These are phyloP conservation scores for Proales similis DNA, from an alignment of 1,140 invertebrate species.

Conservation along the genomic window DNA sequence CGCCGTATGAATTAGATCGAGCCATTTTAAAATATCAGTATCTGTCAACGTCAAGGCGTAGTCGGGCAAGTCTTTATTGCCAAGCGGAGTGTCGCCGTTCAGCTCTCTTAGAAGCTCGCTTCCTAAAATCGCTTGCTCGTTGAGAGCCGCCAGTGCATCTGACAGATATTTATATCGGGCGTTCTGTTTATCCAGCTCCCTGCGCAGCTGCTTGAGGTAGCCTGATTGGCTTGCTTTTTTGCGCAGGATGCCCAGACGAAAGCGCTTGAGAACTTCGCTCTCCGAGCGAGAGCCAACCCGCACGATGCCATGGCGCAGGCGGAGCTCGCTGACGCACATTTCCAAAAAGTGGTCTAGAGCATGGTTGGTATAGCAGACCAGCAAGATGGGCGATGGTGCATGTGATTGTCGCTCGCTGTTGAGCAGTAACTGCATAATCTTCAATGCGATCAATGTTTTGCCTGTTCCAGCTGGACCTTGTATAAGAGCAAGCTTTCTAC, in stretches of 20 bases:
- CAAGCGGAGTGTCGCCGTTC: too few species aligned
- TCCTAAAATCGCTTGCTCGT: background rate
- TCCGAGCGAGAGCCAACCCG: constrained; percentile 2
- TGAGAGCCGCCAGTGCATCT: background rate
- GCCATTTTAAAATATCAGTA: too few species aligned
- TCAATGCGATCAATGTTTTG: constrained; percentile 67
- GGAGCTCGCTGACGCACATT: constrained; percentile 39
- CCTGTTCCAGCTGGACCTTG: constrained; percentile 70
- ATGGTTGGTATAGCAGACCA: constrained; percentile 72
- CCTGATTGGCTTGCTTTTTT: background rate
- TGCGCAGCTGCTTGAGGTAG: background rate
- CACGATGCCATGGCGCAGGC: constrained; percentile 2
- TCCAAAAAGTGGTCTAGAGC: constrained; percentile 63
- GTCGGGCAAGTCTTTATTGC: too few species aligned
- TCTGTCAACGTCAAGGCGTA: too few species aligned
- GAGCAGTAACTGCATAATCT: constrained; percentile 59
- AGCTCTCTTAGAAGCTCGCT: too few species aligned
- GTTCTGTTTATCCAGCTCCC: background rate
- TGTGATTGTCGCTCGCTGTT: constrained; percentile 38
- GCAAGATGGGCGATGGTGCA: constrained; percentile 57
- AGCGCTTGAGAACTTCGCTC: background rate
- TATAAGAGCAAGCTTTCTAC: constrained; percentile 61
- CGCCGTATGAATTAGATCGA: too few species aligned
- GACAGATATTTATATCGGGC: background rate
- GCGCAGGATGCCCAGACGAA: background rate